phyloP scores from a whole-genome alignment of 2,113 vertebrate genomes.

The Bungarus multicinctus region DNA sequence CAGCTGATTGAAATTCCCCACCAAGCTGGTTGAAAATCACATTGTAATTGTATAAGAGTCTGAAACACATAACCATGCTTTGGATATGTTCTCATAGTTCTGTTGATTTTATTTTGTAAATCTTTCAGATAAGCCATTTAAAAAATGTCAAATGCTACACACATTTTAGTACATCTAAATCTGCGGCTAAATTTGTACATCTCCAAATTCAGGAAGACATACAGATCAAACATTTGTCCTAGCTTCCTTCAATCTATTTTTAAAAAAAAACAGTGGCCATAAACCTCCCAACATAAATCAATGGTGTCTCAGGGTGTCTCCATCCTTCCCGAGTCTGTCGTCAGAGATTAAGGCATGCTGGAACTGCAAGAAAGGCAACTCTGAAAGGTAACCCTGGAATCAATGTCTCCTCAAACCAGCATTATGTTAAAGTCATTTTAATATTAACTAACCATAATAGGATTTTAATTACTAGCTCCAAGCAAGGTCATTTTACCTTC shows the following conservation, averaged over 20 bases:
- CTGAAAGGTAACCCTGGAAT: not conserved
- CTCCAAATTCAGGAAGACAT: not conserved
- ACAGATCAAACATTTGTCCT: not conserved
- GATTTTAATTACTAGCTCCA: not conserved
- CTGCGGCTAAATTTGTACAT: not conserved
- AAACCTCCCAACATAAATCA: not conserved
- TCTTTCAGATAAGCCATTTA: not conserved
- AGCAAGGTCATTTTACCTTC: not conserved
- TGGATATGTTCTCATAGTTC: not conserved
- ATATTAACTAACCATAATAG: not conserved
- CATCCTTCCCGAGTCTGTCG: not conserved
- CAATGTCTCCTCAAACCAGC: not conserved
- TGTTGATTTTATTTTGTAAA: not conserved
- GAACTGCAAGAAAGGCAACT: not conserved
- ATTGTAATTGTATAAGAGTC: not conserved
- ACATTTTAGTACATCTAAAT: not conserved
- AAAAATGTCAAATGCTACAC: not conserved
- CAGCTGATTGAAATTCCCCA: not conserved
- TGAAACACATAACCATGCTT: not conserved
- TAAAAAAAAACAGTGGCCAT: not conserved
- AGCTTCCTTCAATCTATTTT: not conserved
- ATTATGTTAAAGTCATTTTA: not conserved
- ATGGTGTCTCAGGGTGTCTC: not conserved
- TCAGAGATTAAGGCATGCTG: not conserved
- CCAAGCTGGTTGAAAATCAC: not conserved